Base-by-base conservation (phyloP, 2,797 vertebrate genomes). In the Alfaro cultratus region DNA sequence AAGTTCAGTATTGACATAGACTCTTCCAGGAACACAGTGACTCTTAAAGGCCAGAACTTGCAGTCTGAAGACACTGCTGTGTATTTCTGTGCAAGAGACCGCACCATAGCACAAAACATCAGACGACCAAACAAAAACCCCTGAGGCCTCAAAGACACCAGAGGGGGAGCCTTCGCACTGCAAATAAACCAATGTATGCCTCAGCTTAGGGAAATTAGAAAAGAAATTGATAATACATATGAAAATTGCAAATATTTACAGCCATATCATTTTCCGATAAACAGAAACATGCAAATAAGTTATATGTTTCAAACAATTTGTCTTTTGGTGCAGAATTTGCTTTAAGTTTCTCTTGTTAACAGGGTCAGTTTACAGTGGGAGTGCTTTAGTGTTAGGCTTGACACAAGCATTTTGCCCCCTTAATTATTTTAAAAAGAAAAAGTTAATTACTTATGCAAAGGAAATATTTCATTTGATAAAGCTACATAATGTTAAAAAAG, bases 31-130 rank as follows among this genome's bases (percentile, higher is more conserved):
- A 62, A 62, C 29, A 34, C 60, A 62, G 60, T 18, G 23, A 73
- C 45, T 34, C 21, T 81, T 67, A 74, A 45, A 18, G 74, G 57
- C 64, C 68, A 55, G 60, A 80, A 49, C 74, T 10, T 75, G 41
- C 49, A 80, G 82, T 68, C 74, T 77, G 75, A 57, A 18, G 82
- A 83, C 78, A 34, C 45, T 13, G 74, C 47, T 77, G 81, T 83
- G 64, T 83, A 83, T 83, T 87, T 1, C 29, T 0, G 70, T 43
- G 46, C 68, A 41, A 78, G 47, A 72, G 29, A 21, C 21, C 41
- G 23, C 1, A 71, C 47, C 16, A 39, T 72, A 64, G 57, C 12
- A 70, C 11, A 70, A 21, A 62, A 18, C 60, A 34, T 62, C 29
- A 34, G 29, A 31, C 15, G 26, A 34, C 60, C 29, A 34, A 34